Conservation (phyloP, 2,797 vertebrate species). For the Peromyscus melanophrys region DNA sequence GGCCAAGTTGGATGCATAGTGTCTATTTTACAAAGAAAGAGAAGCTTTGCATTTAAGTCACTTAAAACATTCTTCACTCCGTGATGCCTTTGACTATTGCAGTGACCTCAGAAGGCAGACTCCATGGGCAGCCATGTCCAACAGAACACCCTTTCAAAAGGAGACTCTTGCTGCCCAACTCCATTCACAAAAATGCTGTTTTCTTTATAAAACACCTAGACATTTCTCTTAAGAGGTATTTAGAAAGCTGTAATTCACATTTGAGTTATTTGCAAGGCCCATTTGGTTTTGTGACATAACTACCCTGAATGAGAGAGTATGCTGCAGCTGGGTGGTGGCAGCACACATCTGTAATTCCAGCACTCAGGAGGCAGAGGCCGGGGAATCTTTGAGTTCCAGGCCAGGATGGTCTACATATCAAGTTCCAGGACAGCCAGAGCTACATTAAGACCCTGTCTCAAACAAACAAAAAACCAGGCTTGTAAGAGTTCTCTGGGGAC, state of each 20-base stretch:
- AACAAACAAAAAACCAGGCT: not conserved
- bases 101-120: not conserved
- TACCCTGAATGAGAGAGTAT: conserved; percentile 77
- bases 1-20: not conserved
- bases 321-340: not conserved
- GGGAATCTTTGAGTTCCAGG: not conserved
- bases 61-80: conserved; percentile 40
- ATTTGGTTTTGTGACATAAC: conserved; percentile 77
- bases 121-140: not conserved
- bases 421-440: not conserved
- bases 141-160: not conserved
- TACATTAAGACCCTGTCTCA: no score
- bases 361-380: not conserved
- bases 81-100: not conserved
- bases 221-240: conserved; percentile 64
- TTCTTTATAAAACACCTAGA: conserved; percentile 72
- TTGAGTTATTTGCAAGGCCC: conserved; percentile 77
- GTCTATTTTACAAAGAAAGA: conserved; percentile 27
- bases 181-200: conserved; percentile 21
- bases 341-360: not conserved
- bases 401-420: not conserved
- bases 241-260: conserved; percentile 77
- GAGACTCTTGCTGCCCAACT: not conserved
- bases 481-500: conserved; percentile 57
- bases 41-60: not conserved